Base-by-base conservation (phyloP, 2,888 invertebrate genomes). In the Nomada goodeniana region DNA sequence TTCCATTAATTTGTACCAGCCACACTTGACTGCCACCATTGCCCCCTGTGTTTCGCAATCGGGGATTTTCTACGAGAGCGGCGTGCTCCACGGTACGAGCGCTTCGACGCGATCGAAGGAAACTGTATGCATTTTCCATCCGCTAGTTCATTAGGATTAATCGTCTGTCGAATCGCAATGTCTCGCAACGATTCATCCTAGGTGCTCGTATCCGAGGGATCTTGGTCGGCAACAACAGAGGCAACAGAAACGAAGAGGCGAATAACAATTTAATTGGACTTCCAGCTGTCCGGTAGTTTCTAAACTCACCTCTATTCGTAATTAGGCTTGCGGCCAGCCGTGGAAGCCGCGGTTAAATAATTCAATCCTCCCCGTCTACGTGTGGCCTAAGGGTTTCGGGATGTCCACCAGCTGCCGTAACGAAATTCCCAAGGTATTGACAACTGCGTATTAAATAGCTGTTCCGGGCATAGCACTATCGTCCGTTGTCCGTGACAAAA, bases 191-290 rank as follows among this genome's bases (percentile, higher is more conserved):
- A 11, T 29, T 60, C 50, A 36, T 57, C 18, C 15, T 29, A 3
- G 29, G 29, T 26, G 11, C 10, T 15, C 36, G 18, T 0, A 20
- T n/a, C 1, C 36, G 18, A 20, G 42, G n/a, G 36, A 52, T 18
- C 57, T 70, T 84, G 65, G n/a, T 42, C 5, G 69, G 47, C 15
- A 18, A 42, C 20, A 26, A 50, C 63, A 47, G 26, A 57, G 75
- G 72, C 61, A 73, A 50, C 60, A 69, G 68, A 72, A 44, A 42
- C 69, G 61, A 76, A 57, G 74, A 60, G 77, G 77, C 76, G 84
- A 80, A 71, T 79, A 79, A 87, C 82, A 78, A 76, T 87, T 87
- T 87, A 87, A 87, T 87, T 82, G 73, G 68, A 87, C 78, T 80
- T 67, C 42, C 63, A 75, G 76, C 71, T 55, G 67, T 65, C 84